Base-by-base conservation (phyloP, 92 coral and sea anemone species). In the Palythoa caribaeorum region DNA sequence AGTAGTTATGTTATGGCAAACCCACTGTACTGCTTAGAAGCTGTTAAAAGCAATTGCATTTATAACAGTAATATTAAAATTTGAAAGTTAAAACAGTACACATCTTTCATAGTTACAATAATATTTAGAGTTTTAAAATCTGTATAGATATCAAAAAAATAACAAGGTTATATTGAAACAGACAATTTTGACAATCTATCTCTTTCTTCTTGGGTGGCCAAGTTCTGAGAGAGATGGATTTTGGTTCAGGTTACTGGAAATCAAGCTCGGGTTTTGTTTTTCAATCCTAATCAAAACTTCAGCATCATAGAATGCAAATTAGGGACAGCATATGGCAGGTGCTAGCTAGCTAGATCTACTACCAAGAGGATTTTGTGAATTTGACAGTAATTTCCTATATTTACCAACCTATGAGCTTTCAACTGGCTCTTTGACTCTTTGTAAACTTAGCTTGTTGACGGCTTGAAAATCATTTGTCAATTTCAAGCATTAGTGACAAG, bases 311-410 rank as follows among this genome's bases (percentile, higher is more conserved):
- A 85, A 91, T 90, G 94, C 93, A 84, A 94, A 94, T 92, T 79
- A 62, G 40, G 50, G 44, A 6, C 3, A 63, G 38, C 38, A 8
- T 7, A 15, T 13, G 86, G 89, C 98, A 95, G 98, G 98, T 95
- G 98, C 90, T 93, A 83, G 36, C 44, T 65, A 93, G 98, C 90
- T 93, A 83, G 36, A 52, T 65, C 84, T 80, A 90, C 85, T 75
- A 83, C 87, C 74, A 80, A 62, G 73, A 88, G 89, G 91, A 93
- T 89, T 87, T 87, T 91, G 92, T 85, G 92, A 89, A 63, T 16
- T 38, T 84, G 74, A 55, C 92, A 79, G 59, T 66, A 79, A 79
- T 76, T 71, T 72, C 92, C 84, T 57, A 83, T 37, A 91, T 95
- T 83, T 80, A 15, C 47, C 73, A 79, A 79, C 94, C 90, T 91